Evolutionary conservation across 2,113 vertebrate species (phyloP), one percentile per base, ranked within the genome.

Genomic region (Aphelocoma coerulescens): DNA sequence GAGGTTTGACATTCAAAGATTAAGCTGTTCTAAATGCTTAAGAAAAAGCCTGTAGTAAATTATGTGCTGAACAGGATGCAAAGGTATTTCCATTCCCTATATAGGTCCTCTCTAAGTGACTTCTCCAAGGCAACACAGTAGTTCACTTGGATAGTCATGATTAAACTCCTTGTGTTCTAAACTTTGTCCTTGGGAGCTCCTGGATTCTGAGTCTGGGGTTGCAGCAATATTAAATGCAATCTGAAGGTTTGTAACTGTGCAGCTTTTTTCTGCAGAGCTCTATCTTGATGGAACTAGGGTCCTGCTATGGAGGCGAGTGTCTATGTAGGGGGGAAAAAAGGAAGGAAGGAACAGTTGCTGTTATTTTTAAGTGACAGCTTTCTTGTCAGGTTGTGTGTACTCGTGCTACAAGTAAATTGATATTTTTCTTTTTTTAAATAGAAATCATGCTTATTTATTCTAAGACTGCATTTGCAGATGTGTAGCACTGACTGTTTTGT

Each of bases 41-140:
- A 63, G n/a, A 72, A 75, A 88, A 93, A 81, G 6, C 14, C 26
- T 59, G 33, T 84, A 57, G 66, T 71, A 65, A 88, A 72, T 94
- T 52, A 49, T 6, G 21, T 82, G 44, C 57, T 72, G 77, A 85
- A 89, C 65, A 84, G 76, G 73, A 71, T 95, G 57, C 54, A 94
- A 68, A 91, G 91, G 6, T 78, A 57, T 95, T 95, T 94, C 57
- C 24, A 49, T 85, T 94, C 63, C 13, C 17, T 63, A 1, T 75
- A n/a, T 44, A 68, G 74, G 68, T 91, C 61, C 24, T 61, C 43
- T 91, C 30, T 87, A 85, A 96, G 86, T 78, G 69, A 82, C 81
- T 95, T 93, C 89, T 95, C 66, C 89, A 93, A 93, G 87, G 74
- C 85, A 91, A 93, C 89, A 61, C 48, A 54, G 66, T 76, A 77